Percentiles rank a stretch among this genome's conserved stretches.
phyloP scores from a whole-genome alignment of 2,797 vertebrate genomes.

The Aulostomus chinensis region DNA sequence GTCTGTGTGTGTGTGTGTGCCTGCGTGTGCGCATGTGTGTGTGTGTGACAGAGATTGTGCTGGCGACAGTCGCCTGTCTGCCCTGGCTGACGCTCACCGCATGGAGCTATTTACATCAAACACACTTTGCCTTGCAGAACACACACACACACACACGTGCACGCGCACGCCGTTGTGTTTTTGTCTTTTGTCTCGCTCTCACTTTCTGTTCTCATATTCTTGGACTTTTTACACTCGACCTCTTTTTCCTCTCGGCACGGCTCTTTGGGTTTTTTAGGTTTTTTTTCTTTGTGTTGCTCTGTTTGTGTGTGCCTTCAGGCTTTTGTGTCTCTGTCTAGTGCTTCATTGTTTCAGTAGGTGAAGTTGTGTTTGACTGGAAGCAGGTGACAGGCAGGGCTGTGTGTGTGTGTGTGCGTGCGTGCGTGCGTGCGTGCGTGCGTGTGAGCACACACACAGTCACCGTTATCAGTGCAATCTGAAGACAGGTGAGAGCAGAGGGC shows the following conservation, averaged over 20 bases:
- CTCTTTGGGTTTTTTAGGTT: slow-evolving; percentile 11
- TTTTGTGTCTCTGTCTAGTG: slow-evolving; percentile 65
- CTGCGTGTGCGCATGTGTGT: slow-evolving; percentile 38
- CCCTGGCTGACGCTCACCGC: slow-evolving; percentile 69
- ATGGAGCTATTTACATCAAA: slow-evolving; percentile 74
- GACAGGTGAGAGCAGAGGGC: slow-evolving; percentile 69
- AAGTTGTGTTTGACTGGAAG: slow-evolving; percentile 82
- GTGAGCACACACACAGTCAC: slow-evolving; percentile 52
- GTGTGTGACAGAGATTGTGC: slow-evolving; percentile 40
- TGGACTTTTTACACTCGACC: background rate
- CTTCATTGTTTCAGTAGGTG: slow-evolving; percentile 77
- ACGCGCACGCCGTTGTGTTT: slow-evolving; percentile 15
- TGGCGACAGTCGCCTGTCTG: slow-evolving; percentile 72
- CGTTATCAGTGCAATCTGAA: slow-evolving; percentile 68
- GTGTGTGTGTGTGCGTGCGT: slow-evolving; percentile 30
- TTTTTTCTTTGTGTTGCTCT: slow-evolving; percentile 45
- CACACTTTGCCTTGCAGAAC: slow-evolving; percentile 52
- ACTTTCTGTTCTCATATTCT: background rate
- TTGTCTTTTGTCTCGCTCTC: slow-evolving; percentile 44
- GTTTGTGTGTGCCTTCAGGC: slow-evolving; percentile 42
- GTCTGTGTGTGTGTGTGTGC: slow-evolving; percentile 25
- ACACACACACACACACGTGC: slow-evolving; percentile 32
- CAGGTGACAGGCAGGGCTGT: slow-evolving; percentile 75
- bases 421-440: slow-evolving; percentile 36
- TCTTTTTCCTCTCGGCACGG: background rate